Percentiles rank a stretch among this genome's conserved stretches.
Conservation (phyloP, 35 echinoderm and acorn worm species). For the Ophioderma brevispina region DNA sequence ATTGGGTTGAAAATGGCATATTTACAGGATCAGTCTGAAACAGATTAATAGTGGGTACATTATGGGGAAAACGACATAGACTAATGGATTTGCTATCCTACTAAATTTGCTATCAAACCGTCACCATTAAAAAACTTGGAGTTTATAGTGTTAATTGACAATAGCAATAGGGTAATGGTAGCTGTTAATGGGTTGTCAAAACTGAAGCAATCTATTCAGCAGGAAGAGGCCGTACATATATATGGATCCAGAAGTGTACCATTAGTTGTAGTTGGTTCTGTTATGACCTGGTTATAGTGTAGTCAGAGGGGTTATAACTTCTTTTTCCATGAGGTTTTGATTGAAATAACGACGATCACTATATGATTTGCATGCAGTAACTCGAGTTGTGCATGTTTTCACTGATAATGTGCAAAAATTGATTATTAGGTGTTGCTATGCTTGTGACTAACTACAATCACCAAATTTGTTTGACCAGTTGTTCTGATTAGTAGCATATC, state of each 20-base stretch:
- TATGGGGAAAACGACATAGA: too few species aligned
- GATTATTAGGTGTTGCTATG: background rate
- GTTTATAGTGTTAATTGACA: too few species aligned
- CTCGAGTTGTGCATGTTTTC: background rate
- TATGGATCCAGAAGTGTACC: conserved; percentile 53
- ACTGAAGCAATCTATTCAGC: background rate
- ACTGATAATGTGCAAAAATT: background rate
- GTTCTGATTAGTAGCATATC: conserved; percentile 29
- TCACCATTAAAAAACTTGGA: too few species aligned
- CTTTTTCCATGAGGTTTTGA: conserved; percentile 14
- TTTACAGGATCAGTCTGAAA: too few species aligned
- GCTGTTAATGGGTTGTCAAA: too few species aligned
- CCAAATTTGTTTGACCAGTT: background rate
- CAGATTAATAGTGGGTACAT: too few species aligned
- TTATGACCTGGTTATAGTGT: conserved; percentile 33
- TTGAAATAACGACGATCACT: conserved; percentile 41
- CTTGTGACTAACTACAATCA: background rate
- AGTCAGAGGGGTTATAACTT: background rate
- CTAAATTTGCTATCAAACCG: too few species aligned
- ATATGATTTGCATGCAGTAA: background rate
- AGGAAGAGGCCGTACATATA: conserved; percentile 11
- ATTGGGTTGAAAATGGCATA: too few species aligned
- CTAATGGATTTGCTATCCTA: too few species aligned
- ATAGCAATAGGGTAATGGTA: too few species aligned
- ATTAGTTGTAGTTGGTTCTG: conserved; percentile 22